Evolutionary conservation across 2,888 invertebrate species (phyloP), one percentile per base, ranked within the genome.

Genomic region (Stenodera caucasica): DNA sequence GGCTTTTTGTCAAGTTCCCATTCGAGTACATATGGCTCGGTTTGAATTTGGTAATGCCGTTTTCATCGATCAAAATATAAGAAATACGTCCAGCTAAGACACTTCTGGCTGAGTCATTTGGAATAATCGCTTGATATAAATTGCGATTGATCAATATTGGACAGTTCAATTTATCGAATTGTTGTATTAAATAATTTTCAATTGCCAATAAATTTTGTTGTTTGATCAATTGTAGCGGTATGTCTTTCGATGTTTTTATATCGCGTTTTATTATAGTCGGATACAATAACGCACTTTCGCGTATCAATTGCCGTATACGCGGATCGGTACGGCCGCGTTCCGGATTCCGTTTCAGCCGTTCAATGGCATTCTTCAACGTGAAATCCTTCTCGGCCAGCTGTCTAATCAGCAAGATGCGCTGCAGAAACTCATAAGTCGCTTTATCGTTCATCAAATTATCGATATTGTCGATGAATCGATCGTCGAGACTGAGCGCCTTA

Each of bases 1-100:
- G 70, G 61, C 73, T 74, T 71, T 73, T 72, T 14, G 72, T 73
- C 45, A 71, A 67, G 49, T 71, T 72, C 14, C 49, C 53, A 0
- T 89, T 89, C 26, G 87, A 86, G 76, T 90, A 88, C 59, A 89
- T 90, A 73, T 90, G 89, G 69, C 90, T 81, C 21, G 91, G 91
- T 73, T 90, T 90, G 73, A 91, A 91, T 72, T 88, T 88, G 59
- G 86, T 86, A 33, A 91, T 86, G 23, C 92, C 91, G 66, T 84
- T 86, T 77, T 92, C 91, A 70, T 91, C 91, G 3, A 92, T 84
- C 8, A 91, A 86, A 11, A 89, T 88, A 74, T 91, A 92, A 1
- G 90, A 85, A 0, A 90, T 86, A 79, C 90, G 84, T 2, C 91
- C 91, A 0, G 89, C 88, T 9, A 91, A 78, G 1, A 91, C 90